These are phyloP conservation scores for Isaurus tuberculatus DNA, from an alignment of 92 coral and sea anemone species.

Conservation along the genomic window DNA sequence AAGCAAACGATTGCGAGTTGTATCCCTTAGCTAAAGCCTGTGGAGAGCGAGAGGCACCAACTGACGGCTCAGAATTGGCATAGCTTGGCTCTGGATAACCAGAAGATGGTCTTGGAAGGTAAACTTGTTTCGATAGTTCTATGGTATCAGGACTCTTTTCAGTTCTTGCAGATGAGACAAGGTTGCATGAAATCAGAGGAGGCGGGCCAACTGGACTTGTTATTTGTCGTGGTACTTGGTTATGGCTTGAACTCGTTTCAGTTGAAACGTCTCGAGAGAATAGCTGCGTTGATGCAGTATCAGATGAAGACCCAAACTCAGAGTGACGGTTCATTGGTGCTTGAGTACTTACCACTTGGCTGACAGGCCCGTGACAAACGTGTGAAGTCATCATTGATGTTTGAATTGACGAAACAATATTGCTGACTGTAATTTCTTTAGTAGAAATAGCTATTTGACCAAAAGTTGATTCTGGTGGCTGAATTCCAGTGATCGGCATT, in stretches of 20 bases:
- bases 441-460: slow-evolving; percentile 47
- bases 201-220: slow-evolving; percentile 77
- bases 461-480: slow-evolving; percentile 40
- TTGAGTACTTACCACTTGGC: neutral
- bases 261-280: slow-evolving; percentile 53
- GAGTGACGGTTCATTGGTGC: slow-evolving; percentile 10
- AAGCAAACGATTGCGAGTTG: neutral
- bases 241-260: slow-evolving; percentile 55
- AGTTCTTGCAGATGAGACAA: slow-evolving; percentile 53
- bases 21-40: neutral
- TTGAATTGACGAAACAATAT: neutral
- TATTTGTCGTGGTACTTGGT: slow-evolving; percentile 47
- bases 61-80: neutral
- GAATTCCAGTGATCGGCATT: slow-evolving; percentile 90
- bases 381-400: neutral
- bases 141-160: slow-evolving; percentile 16
- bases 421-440: slow-evolving; percentile 27
- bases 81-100: slow-evolving; percentile 26
- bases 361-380: slow-evolving; percentile 20
- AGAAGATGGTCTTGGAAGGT: slow-evolving; percentile 22
- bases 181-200: slow-evolving; percentile 70
- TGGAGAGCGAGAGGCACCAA: neutral
- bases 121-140: slow-evolving; percentile 26
- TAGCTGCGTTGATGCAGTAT: slow-evolving; percentile 60
- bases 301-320: slow-evolving; percentile 18